Base-by-base conservation (phyloP, 2,113 vertebrate species). In the Ardeotis arabs region DNA sequence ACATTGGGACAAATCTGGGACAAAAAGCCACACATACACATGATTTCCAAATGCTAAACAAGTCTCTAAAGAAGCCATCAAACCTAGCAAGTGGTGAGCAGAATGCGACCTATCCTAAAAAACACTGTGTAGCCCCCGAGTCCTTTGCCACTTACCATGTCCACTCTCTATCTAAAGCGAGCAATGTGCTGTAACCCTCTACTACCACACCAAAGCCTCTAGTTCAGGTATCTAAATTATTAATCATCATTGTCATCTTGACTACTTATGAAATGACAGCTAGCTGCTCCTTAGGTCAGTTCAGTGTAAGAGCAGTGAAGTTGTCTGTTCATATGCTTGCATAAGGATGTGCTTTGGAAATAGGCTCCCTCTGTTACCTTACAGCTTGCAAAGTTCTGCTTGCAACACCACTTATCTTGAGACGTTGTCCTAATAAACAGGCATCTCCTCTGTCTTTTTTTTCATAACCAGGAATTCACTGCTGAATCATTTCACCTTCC, bases 101-200 rank as follows among this genome's bases (percentile, higher is more conserved):
- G 56, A 87, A 66, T 7, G 13, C 1, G 6, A 67, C 24, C n/a
- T 72, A 22, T 15, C 14, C 69, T 41, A 52, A 74, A 39, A 9
- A 9, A 59, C 20, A 27, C 20, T 21, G 9, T 31, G 8, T 14
- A 5, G 15, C 6, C 27, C 23, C 25, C 24, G 55, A 56, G n/a
- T 47, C 29, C 33, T 10, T 68, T 63, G n/a, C 50, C 53, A 17
- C 5, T 63, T 37, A 24, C 7, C 18, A 33, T 0, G 0, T 39
- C 55, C 13, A 1, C 21, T 66, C 33, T 60, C 44, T 24, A 27
- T 8, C 16, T 50, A 44, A 74, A 78, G 52, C 37, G 2, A 56
- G 41, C 18, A 53, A 66, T 4, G 24, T 81, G 33, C 20, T 53
- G 12, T 52, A 70, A 74, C 47, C 31, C 28, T 52, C 31, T 72